These are phyloP conservation scores for Eupeodes luniger DNA, from an alignment of 2,888 invertebrate species.

Conservation along the genomic window DNA sequence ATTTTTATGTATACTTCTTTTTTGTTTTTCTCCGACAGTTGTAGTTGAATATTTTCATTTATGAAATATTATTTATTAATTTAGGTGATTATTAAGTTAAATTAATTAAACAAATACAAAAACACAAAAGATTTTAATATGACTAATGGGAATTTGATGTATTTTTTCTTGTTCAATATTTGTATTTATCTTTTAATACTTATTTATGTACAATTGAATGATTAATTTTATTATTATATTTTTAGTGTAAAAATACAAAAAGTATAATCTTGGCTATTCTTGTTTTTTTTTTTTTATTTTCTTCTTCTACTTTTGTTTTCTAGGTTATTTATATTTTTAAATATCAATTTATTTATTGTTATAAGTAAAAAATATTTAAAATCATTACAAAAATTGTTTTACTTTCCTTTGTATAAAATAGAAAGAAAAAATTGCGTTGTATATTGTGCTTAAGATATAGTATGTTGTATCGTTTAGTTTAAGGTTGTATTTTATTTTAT, in stretches of 20 bases:
- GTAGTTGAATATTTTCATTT: slow-evolving; percentile 61
- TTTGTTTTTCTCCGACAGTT: slow-evolving; percentile 25
- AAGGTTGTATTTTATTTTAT: background rate
- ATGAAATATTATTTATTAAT: slow-evolving; percentile 54
- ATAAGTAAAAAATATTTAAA: slow-evolving; percentile 60
- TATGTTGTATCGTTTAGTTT: slow-evolving; percentile 32
- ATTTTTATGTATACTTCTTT: slow-evolving; percentile 17
- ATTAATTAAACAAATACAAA: background rate
- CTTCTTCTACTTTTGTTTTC: slow-evolving; percentile 37
- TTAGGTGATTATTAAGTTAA: slow-evolving; percentile 53
- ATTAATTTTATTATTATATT: slow-evolving; percentile 21
- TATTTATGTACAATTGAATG: slow-evolving; percentile 50
- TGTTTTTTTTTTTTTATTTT: slow-evolving; percentile 12
- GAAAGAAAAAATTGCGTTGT: slow-evolving; percentile 19
- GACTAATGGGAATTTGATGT: slow-evolving; percentile 51
- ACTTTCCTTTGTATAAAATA: slow-evolving; percentile 9
- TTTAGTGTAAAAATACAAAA: slow-evolving; percentile 70
- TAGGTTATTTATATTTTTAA: slow-evolving; percentile 38
- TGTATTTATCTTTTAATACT: slow-evolving; percentile 43
- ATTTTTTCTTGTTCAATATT: slow-evolving; percentile 14
- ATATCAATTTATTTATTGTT: slow-evolving; percentile 43
- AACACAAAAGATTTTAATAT: slow-evolving; percentile 39
- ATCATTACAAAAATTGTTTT: slow-evolving; percentile 51
- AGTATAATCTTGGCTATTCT: slow-evolving; percentile 76
- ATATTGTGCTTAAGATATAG: slow-evolving; percentile 34